These are phyloP conservation scores for Ceraclea dissimilis DNA, from an alignment of 2,888 invertebrate species.

Conservation along the genomic window DNA sequence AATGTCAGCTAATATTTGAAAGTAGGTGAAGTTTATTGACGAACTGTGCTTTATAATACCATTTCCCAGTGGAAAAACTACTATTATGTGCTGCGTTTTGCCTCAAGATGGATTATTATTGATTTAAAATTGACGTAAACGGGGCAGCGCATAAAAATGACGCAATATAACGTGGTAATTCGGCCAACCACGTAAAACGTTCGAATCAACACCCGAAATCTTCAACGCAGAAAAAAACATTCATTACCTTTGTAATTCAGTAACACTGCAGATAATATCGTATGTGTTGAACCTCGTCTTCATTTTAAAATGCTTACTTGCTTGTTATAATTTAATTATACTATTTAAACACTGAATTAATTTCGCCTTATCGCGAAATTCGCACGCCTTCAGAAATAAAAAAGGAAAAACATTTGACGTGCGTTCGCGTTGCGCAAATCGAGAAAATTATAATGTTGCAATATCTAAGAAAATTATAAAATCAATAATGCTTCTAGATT, in stretches of 20 bases:
- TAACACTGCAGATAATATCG: constrained; percentile 83
- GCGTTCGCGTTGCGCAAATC: not conserved
- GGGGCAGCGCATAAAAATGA: not conserved
- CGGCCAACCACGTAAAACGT: not conserved
- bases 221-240: not conserved
- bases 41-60: too few relatives aligned
- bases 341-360: not conserved
- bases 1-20: too few relatives aligned
- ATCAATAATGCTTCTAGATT: too few relatives aligned
- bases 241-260: constrained; percentile 77
- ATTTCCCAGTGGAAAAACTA: too few relatives aligned
- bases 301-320: constrained; percentile 58
- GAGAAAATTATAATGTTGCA: too few relatives aligned
- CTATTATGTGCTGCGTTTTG: too few relatives aligned
- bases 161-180: not conserved
- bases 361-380: too few relatives aligned
- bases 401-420: not conserved
- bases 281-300: constrained; percentile 89
- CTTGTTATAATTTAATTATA: not conserved
- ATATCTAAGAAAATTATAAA: too few relatives aligned
- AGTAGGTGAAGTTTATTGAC: too few relatives aligned
- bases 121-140: too few relatives aligned
- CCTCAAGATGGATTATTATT: too few relatives aligned
- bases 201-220: not conserved
- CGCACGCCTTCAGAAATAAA: not conserved